phyloP scores from a whole-genome alignment of 1,140 invertebrate genomes.

The Plectrocnemia conspersa region DNA sequence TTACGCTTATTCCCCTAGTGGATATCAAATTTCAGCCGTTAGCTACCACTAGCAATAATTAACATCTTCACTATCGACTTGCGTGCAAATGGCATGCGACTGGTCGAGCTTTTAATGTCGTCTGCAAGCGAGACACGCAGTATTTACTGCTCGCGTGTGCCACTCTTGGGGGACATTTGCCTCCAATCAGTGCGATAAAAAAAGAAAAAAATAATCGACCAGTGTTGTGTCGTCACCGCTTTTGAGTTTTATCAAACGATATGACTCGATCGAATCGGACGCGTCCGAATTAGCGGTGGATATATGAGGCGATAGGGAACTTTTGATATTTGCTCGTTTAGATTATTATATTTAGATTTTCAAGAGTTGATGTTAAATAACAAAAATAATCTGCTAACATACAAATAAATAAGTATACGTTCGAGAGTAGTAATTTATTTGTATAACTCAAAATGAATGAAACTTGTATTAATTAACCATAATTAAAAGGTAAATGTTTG shows the following conservation, averaged over 20 bases:
- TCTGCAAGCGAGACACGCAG: not conserved
- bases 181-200: slow-evolving; percentile 2
- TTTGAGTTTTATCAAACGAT: slow-evolving; percentile 13
- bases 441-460: too few relatives aligned
- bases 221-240: not conserved
- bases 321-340: too few relatives aligned
- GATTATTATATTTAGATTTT: too few relatives aligned
- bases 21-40: not conserved
- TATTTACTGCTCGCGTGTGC: not conserved
- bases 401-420: too few relatives aligned
- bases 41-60: not conserved
- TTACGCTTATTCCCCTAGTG: too few relatives aligned
- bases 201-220: not conserved
- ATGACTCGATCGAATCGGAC: slow-evolving; percentile 15
- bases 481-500: too few relatives aligned
- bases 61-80: slow-evolving; percentile 1
- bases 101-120: too few relatives aligned
- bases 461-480: too few relatives aligned
- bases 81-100: not conserved
- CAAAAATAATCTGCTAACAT: too few relatives aligned
- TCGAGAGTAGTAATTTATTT: too few relatives aligned
- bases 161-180: not conserved
- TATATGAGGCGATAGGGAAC: slow-evolving; percentile 16
- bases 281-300: slow-evolving; percentile 15
- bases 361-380: too few relatives aligned